Evolutionary conservation across 1,140 invertebrate genomes (phyloP), one percentile per base, ranked within the genome.

Genomic region (Papilio polytes): DNA sequence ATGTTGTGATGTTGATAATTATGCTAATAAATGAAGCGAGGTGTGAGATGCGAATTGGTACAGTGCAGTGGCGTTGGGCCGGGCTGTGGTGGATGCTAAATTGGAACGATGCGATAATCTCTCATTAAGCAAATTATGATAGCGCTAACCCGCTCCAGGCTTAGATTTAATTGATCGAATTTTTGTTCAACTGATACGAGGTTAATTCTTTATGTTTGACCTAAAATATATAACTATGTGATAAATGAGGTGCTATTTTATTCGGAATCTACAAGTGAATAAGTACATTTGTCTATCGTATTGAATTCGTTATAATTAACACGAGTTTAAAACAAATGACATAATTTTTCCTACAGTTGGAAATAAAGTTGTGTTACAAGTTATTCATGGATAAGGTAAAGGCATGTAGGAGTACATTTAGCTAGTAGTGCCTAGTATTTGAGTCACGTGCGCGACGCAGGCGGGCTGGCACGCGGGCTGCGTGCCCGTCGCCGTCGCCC

Each of bases 371-470:
- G 59, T 63, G 20, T 26, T 63, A 22, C 59, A 26, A 63, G 9
- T 13, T 63, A 59, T 59, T 63, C 22, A 22, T 63, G 12, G 12
- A 1, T 63, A 26, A 63, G 59, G 9, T 63, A 26, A 22, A 63
- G 20, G 26, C 59, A 26, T 26, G 20, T 36, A 36, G 36, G 36
- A 41, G 36, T 63, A 63, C 20, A 63, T 63, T 22, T 63, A 63
- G 20, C 8, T 13, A 26, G 15, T 63, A 63, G n/a, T 15, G 3
- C 15, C 63, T 26, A 31, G 63, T 31, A 70, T 70, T 70, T 31
- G 10, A 10, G 63, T 70, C 63, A 70, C 63, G 63, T 70, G 13
- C 20, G 56, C 26, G 22, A 63, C 59, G 63, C 63, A 70, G 63
- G 63, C 26, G 4, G 22, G 26, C 22, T 31, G 12, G 63, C 63